phyloP scores from a whole-genome alignment of 2,888 invertebrate genomes.

The Sinopyrophorus schimmeli region DNA sequence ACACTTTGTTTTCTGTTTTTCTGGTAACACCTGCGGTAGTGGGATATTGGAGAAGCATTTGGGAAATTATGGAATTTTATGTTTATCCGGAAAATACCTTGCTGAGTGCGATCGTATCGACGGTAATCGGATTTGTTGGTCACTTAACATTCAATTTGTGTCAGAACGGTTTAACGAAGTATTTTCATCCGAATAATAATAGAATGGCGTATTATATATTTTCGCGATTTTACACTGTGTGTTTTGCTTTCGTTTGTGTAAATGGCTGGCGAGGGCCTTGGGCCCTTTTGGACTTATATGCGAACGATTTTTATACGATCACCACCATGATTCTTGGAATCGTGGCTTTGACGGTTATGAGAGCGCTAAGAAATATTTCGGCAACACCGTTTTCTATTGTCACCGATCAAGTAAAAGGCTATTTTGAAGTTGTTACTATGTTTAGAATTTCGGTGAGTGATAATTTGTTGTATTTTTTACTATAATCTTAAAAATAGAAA shows the following conservation, averaged over 20 bases:
- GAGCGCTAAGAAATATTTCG: conserved; percentile 76
- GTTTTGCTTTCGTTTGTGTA: conserved; percentile 80
- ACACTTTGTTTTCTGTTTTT: conserved; percentile 70
- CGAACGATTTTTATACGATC: conserved; percentile 62
- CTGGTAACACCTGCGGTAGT: conserved; percentile 82
- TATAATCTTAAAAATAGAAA: too few species aligned
- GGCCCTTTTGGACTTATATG: conserved; percentile 74
- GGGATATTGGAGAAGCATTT: conserved; percentile 85
- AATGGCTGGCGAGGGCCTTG: conserved; percentile 89
- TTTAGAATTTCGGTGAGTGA: conserved; percentile 77
- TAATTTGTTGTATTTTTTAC: too few species aligned
- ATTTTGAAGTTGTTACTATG: conserved; percentile 85
- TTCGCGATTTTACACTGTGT: conserved; percentile 74
- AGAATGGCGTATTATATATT: conserved; percentile 69
- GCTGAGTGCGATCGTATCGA: conserved; percentile 68
- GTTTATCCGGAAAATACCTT: conserved; percentile 66
- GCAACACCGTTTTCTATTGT: conserved; percentile 81
- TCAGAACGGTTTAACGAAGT: conserved; percentile 64
- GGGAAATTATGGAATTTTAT: conserved; percentile 76
- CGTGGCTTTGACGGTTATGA: conserved; percentile 68
- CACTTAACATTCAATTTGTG: conserved; percentile 70
- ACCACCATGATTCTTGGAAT: conserved; percentile 69
- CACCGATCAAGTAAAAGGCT: conserved; percentile 74
- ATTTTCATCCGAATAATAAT: conserved; percentile 69
- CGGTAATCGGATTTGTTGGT: conserved; percentile 70